Evolutionary conservation across 1,140 invertebrate species (phyloP).

Genomic region (Drosophila hydei): DNA sequence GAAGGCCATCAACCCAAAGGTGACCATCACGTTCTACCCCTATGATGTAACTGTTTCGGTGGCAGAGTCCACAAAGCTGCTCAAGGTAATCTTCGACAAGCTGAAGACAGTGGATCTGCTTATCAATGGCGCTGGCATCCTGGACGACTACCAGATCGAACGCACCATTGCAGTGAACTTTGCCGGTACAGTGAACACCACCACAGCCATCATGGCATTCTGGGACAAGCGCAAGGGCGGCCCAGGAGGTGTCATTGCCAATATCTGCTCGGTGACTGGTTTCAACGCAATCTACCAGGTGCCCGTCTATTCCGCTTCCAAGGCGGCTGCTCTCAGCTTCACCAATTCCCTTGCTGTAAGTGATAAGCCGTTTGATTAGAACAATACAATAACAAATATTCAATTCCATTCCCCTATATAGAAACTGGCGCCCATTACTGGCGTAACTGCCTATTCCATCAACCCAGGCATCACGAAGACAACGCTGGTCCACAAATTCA

Average conservation of each 20-base stretch:
- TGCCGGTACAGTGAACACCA: conserved; percentile 75
- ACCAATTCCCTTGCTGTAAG: conserved; percentile 82
- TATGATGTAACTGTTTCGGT: conserved; percentile 73
- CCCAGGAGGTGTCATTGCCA: conserved; percentile 87
- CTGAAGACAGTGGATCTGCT: conserved; percentile 73
- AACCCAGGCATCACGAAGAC: conserved; percentile 72
- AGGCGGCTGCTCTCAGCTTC: conserved; percentile 84
- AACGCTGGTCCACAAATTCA: conserved; percentile 66
- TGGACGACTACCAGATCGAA: conserved; percentile 74
- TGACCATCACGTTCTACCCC: conserved; percentile 64
- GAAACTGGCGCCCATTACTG: conserved; percentile 63
- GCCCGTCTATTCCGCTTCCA: conserved; percentile 84
- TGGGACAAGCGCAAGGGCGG: conserved; percentile 87
- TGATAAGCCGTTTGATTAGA: background rate
- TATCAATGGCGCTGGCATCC: conserved; percentile 78
- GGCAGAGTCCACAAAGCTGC: conserved; percentile 53
- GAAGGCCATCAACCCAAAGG: conserved; percentile 71
- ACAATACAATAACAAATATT: too few species aligned
- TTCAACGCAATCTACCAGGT: conserved; percentile 80
- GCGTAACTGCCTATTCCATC: conserved; percentile 67
- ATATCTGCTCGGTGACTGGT: conserved; percentile 87
- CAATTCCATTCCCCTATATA: background rate
- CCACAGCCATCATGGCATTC: conserved; percentile 69
- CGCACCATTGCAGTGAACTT: conserved; percentile 81
- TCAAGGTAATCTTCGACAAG: conserved; percentile 65